Conservation (phyloP, 2,797 vertebrate species). For the Sphenodon punctatus region DNA sequence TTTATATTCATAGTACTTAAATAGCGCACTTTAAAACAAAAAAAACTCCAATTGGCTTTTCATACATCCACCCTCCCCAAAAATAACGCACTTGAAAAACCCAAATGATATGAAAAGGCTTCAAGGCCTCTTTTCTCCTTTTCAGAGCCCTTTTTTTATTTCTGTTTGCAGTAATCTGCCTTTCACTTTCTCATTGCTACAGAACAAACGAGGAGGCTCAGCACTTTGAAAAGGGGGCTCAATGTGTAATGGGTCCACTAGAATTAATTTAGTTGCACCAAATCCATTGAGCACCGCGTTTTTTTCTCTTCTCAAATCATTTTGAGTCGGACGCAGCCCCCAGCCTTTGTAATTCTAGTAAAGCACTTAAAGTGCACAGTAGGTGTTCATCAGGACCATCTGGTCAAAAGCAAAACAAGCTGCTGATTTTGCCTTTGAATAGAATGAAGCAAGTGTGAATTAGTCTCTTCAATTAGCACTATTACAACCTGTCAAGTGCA, state of each 20-base stretch:
- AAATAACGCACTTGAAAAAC: constrained; percentile 87
- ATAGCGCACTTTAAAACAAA: constrained; percentile 85
- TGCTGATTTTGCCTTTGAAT: constrained; percentile 86
- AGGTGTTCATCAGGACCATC: constrained; percentile 99
- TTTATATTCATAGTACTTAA: constrained; percentile 85
- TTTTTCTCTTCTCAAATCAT: constrained; percentile 83
- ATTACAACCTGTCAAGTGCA: constrained; percentile 95
- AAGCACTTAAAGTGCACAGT: constrained; percentile 99
- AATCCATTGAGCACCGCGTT: constrained; percentile 83
- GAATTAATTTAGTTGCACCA: constrained; percentile 89
- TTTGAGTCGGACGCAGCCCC: constrained; percentile 85
- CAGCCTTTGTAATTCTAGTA: constrained; percentile 99
- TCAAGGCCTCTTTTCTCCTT: constrained; percentile 86
- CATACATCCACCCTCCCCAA: constrained; percentile 83
- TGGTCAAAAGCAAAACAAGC: constrained; percentile 94
- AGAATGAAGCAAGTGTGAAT: constrained; percentile 87
- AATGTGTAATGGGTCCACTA: constrained; percentile 85
- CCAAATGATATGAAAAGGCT: constrained; percentile 87
- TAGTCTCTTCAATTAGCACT: constrained; percentile 99
- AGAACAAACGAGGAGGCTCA: constrained; percentile 87
- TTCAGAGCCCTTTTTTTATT: constrained; percentile 82
- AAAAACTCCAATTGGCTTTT: constrained; percentile 86
- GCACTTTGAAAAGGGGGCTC: constrained; percentile 86
- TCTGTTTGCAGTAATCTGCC: constrained; percentile 89
- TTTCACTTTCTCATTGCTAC: constrained; percentile 88